Evolutionary conservation across 35 echinoderm and acorn worm species (phyloP).

Genomic region (Lytechinus pictus): DNA sequence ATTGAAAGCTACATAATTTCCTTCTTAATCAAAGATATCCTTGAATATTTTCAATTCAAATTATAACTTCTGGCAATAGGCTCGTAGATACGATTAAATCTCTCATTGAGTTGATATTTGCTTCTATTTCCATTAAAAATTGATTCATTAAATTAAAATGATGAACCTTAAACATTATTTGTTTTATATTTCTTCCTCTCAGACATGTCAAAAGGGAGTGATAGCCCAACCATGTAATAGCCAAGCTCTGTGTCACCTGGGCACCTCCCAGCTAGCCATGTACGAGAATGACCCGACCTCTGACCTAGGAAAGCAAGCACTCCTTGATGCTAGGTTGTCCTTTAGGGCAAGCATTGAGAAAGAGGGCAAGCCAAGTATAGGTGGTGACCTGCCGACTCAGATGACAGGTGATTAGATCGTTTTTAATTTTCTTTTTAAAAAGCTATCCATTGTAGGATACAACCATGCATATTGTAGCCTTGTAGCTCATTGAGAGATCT

Average conservation of each 20-base stretch:
- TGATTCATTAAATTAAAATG: too few relatives aligned
- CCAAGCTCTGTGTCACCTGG: slow-evolving; percentile 84
- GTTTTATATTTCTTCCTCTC: neutral
- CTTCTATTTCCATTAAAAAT: too few relatives aligned
- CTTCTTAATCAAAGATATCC: too few relatives aligned
- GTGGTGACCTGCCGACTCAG: slow-evolving; percentile 81
- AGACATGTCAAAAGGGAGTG: slow-evolving; percentile 96
- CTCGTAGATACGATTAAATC: too few relatives aligned
- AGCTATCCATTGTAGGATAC: neutral
- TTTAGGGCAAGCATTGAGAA: slow-evolving; percentile 90
- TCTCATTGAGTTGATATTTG: too few relatives aligned
- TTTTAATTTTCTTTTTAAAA: neutral
- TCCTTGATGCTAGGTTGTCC: slow-evolving; percentile 81
- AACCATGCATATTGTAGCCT: too few relatives aligned
- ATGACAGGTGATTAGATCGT: slow-evolving; percentile 60
- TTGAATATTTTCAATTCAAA: too few relatives aligned
- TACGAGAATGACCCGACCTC: slow-evolving; percentile 75
- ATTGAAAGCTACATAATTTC: too few relatives aligned
- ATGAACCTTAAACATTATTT: neutral
- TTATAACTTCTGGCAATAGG: too few relatives aligned
- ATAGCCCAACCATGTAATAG: slow-evolving; percentile 90
- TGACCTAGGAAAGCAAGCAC: slow-evolving; percentile 59
- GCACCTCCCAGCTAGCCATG: slow-evolving; percentile 84
- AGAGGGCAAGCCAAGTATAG: slow-evolving; percentile 91
- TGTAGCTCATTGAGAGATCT: too few relatives aligned